Conservation (phyloP, 2,113 vertebrate species). For the Okapia johnstoni region DNA sequence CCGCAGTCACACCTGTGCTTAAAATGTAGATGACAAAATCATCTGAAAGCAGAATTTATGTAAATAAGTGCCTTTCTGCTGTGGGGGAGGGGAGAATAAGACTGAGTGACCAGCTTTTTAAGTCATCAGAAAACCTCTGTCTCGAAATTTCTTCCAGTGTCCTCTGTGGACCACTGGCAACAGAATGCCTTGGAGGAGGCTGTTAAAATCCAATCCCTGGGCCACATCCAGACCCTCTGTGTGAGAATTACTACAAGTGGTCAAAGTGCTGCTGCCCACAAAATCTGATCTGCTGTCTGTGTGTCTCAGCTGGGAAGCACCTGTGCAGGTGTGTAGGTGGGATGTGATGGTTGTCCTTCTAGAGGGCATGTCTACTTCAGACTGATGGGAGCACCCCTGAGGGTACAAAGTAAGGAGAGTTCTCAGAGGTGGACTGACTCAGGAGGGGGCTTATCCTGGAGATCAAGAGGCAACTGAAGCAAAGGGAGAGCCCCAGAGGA, state of each 20-base stretch:
- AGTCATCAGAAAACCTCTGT: background rate
- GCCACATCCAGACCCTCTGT: background rate
- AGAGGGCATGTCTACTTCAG: background rate
- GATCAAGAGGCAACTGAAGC: background rate
- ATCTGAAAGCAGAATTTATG: background rate
- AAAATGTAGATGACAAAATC: background rate
- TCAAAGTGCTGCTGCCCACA: rapidly evolving
- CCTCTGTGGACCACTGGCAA: background rate
- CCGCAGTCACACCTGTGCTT: background rate
- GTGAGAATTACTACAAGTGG: rapidly evolving
- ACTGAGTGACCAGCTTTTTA: background rate
- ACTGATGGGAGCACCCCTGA: background rate
- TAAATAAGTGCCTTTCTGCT: background rate
- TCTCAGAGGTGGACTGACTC: background rate
- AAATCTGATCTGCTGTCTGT: background rate
- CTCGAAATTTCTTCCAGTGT: background rate
- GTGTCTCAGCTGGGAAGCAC: rapidly evolving
- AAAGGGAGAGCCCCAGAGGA: background rate
- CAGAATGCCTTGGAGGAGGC: background rate
- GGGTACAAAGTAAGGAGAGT: background rate
- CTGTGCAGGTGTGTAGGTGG: background rate
- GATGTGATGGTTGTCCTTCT: background rate
- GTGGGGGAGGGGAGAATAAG: background rate
- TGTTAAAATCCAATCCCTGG: background rate
- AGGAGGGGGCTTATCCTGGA: background rate